Percentiles rank a stretch among this genome's conserved stretches.
These are phyloP conservation scores for Ophion ellenae DNA, from an alignment of 2,888 invertebrate genomes.

Conservation along the genomic window DNA sequence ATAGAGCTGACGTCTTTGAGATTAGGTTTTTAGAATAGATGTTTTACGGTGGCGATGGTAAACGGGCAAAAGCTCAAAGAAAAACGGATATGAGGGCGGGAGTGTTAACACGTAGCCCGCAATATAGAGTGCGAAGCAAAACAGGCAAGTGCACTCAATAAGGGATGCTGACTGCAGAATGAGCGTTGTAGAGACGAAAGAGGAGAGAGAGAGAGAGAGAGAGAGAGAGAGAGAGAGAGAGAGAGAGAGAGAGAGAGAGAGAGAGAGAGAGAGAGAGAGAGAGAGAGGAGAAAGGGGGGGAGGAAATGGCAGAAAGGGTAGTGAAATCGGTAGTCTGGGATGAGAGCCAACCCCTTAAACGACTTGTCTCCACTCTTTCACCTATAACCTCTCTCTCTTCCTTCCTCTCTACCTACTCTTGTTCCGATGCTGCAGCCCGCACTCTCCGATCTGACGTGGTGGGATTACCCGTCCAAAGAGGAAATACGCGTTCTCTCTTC, in stretches of 20 bases:
- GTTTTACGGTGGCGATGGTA: not conserved
- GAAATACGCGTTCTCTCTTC: slow-evolving; percentile 74
- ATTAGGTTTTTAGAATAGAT: not conserved
- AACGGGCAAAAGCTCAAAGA: slow-evolving; percentile 10
- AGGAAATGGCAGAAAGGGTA: not conserved
- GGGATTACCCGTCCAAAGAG: slow-evolving; percentile 76
- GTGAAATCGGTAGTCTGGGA: slow-evolving; percentile 30
- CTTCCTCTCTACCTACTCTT: not conserved
- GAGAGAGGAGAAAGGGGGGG: not conserved
- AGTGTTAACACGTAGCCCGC: slow-evolving; percentile 62
- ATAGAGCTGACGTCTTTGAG: not conserved
- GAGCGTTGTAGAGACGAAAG: slow-evolving; percentile 20
- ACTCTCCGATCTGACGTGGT: slow-evolving; percentile 75
- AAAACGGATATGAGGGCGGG: slow-evolving; percentile 65
- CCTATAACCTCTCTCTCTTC: slow-evolving; percentile 39
- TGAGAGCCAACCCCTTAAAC: slow-evolving; percentile 27
- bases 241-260: not conserved
- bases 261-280: slow-evolving; percentile 1
- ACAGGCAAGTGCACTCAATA: slow-evolving; percentile 78
- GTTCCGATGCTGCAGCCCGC: slow-evolving; percentile 40
- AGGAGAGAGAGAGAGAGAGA: too few species aligned
- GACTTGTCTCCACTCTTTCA: slow-evolving; percentile 40
- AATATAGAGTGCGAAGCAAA: slow-evolving; percentile 67
- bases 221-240: slow-evolving; percentile 11
- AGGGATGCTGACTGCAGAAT: slow-evolving; percentile 68